A percentile compares a stretch with the other conserved stretches of the same genome.
Evolutionary conservation across 1,140 invertebrate species (phyloP).

Genomic region (Caenorhabditis latens): DNA sequence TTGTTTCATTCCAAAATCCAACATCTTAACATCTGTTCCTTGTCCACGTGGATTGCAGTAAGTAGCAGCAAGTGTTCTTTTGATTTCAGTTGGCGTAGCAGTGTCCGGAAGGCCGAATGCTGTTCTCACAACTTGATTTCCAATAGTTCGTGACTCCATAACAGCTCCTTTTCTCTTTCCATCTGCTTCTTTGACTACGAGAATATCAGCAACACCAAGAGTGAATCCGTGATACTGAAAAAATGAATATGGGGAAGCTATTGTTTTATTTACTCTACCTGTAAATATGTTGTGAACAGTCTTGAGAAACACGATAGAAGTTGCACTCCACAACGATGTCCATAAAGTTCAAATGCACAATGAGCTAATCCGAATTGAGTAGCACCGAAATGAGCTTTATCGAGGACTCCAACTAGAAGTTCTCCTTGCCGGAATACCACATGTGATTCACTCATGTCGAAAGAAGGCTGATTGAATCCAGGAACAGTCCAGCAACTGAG

Average conservation of each 20-base stretch:
- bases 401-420: conserved; percentile 91
- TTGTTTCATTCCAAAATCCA: conserved; percentile 90
- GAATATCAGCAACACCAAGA: conserved; percentile 93
- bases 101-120: conserved; percentile 84
- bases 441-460: conserved; percentile 89
- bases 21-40: conserved; percentile 84
- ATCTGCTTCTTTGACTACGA: conserved; percentile 85
- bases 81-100: conserved; percentile 80
- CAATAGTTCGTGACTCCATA: conserved; percentile 81
- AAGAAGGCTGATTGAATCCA: conserved; percentile 68
- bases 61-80: conserved; percentile 78
- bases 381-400: conserved; percentile 95
- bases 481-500: conserved; percentile 80
- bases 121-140: conserved; percentile 82
- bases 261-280: conserved; percentile 79
- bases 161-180: conserved; percentile 84
- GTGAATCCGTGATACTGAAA: conserved; percentile 86
- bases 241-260: neutral
- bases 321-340: conserved; percentile 85
- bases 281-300: conserved; percentile 90
- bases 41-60: conserved; percentile 82
- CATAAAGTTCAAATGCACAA: conserved; percentile 85
- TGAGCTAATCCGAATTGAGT: conserved; percentile 87
- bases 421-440: conserved; percentile 90
- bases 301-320: conserved; percentile 90